Evolutionary conservation across 2,113 vertebrate species (phyloP).

Genomic region (Origma solitaria): DNA sequence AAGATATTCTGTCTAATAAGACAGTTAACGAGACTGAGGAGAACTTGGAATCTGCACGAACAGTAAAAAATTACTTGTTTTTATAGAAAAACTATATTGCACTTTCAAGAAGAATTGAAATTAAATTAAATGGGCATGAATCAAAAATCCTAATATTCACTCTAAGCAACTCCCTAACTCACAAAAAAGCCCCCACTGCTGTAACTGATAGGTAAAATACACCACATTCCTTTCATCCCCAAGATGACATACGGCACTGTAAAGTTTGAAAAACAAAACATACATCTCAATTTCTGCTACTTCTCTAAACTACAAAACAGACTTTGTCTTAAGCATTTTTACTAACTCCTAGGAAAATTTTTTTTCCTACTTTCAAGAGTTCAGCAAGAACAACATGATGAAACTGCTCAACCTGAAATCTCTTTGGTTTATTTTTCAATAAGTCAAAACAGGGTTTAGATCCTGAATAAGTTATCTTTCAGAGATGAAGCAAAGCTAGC

Average conservation of each 20-base stretch:
- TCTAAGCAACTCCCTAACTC: not conserved
- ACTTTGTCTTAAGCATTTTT: not conserved
- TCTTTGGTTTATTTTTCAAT: not conserved
- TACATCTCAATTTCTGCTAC: not conserved
- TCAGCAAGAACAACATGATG: not conserved
- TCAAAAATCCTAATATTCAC: not conserved
- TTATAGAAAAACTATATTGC: not conserved
- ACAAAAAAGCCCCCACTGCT: accelerated
- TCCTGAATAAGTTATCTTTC: not conserved
- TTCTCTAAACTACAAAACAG: not conserved
- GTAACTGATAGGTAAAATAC: not conserved
- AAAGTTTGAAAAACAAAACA: not conserved
- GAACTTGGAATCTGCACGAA: not conserved
- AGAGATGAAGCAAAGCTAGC: not conserved
- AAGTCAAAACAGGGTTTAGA: not conserved
- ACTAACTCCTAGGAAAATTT: not conserved
- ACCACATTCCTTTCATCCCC: not conserved
- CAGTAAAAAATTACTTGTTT: not conserved
- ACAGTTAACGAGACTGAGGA: not conserved
- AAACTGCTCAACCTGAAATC: not conserved
- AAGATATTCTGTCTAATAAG: not conserved
- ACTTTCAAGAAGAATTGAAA: not conserved
- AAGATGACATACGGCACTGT: not conserved
- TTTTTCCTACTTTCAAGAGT: not conserved
- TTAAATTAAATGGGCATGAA: not conserved